Evolutionary conservation across 2,113 vertebrate species (phyloP).

Genomic region (Cranoglanis bouderius): DNA sequence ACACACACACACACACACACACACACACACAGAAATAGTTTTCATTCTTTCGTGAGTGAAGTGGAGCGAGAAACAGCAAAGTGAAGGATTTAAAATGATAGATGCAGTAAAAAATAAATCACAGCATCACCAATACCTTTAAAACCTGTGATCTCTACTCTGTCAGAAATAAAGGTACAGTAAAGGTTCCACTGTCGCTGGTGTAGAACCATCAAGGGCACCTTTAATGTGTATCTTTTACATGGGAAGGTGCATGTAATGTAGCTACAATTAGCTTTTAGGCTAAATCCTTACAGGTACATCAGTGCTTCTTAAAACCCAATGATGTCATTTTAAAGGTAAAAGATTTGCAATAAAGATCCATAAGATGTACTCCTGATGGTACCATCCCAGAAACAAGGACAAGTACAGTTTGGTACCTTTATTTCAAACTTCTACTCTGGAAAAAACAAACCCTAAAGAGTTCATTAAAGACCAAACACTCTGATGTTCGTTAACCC

Average conservation of each 20-base stretch:
- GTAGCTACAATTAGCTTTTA: background rate
- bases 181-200: background rate
- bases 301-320: background rate
- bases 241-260: too few species aligned
- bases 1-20: conserved; percentile 41
- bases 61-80: background rate
- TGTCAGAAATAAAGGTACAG: too few species aligned
- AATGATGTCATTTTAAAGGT: background rate
- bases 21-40: background rate
- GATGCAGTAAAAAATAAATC: background rate
- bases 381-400: too few species aligned
- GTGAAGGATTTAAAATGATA: background rate
- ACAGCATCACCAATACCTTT: too few species aligned
- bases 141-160: too few species aligned
- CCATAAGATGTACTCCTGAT: too few species aligned
- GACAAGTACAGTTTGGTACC: too few species aligned
- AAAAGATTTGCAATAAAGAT: background rate
- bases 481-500: background rate
- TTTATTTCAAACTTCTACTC: too few species aligned
- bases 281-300: background rate
- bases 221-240: too few species aligned
- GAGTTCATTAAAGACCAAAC: too few species aligned
- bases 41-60: background rate
- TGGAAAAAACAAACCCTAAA: too few species aligned
- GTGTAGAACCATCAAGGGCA: background rate